phyloP scores from a whole-genome alignment of 2,113 vertebrate genomes.

The Periophthalmodon schlosseri region DNA sequence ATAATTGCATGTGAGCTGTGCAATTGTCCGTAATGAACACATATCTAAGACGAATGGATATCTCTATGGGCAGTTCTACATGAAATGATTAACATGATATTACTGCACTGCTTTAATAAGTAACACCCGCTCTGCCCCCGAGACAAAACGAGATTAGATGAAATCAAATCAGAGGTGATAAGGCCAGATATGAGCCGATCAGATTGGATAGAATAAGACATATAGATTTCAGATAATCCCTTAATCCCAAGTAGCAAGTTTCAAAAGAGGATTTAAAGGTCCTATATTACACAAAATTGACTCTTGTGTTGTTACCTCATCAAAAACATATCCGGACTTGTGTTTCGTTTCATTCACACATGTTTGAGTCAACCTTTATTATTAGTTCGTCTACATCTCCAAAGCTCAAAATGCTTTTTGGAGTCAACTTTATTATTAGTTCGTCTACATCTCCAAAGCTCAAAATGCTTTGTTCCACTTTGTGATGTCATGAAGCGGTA shows the following conservation, averaged over 20 bases:
- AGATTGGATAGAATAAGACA: background rate
- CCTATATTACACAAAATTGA: no score
- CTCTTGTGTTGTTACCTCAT: no score
- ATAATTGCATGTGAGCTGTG: background rate
- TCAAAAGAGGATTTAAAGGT: background rate
- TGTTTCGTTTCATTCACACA: no score
- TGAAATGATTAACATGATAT: slow-evolving; percentile 3
- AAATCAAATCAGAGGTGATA: slow-evolving; percentile 2
- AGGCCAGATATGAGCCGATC: background rate
- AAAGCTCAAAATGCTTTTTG: no score
- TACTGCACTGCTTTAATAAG: background rate
- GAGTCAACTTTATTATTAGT: no score
- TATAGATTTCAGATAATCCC: background rate
- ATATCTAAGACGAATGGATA: background rate
- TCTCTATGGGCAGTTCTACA: background rate
- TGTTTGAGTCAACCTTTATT: no score
- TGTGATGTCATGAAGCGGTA: no score
- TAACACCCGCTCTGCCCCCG: slow-evolving; percentile 4
- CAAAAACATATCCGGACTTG: no score
- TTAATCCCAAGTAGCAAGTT: background rate
- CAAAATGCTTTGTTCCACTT: no score
- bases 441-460: no score
- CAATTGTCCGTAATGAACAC: background rate
- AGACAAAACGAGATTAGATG: background rate
- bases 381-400: no score